phyloP scores from a whole-genome alignment of 2,113 vertebrate genomes.

The Campylomormyrus numenius region DNA sequence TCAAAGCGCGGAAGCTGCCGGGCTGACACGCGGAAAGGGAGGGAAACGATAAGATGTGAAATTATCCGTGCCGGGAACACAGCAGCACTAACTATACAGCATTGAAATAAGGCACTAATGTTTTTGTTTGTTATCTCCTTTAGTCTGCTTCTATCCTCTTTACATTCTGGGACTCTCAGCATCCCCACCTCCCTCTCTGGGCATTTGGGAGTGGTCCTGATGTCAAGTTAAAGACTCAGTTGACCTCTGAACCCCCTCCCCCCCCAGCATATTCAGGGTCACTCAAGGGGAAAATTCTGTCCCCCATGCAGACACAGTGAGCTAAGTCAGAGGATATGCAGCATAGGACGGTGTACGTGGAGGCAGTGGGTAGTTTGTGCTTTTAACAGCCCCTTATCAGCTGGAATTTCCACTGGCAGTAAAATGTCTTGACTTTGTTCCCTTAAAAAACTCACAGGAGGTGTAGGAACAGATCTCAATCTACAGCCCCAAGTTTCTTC shows the following conservation, averaged over 20 bases:
- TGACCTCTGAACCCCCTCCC: conserved; percentile 39
- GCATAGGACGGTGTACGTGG: neutral
- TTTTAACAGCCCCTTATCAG: neutral
- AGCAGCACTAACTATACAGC: neutral
- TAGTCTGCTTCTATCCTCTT: conserved; percentile 39
- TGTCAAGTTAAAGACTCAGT: conserved; percentile 37
- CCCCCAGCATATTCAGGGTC: conserved; percentile 28
- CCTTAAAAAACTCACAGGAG: conserved; percentile 14
- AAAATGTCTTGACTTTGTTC: conserved; percentile 36
- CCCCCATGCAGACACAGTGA: conserved; percentile 23
- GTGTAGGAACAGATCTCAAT: neutral
- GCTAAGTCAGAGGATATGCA: conserved; percentile 2
- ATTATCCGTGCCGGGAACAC: neutral
- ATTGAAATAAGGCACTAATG: neutral
- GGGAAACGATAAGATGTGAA: neutral
- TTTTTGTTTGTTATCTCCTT: conserved; percentile 26
- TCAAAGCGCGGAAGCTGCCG: neutral
- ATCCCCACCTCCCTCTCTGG: conserved; percentile 37
- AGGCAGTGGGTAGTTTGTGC: conserved; percentile 21
- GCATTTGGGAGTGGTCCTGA: conserved; percentile 43
- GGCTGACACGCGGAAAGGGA: neutral
- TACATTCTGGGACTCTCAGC: conserved; percentile 22
- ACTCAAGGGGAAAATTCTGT: conserved; percentile 50
- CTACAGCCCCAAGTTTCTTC: neutral
- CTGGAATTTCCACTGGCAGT: conserved; percentile 28